Base-by-base conservation (phyloP, 2,113 vertebrate genomes). In the Camelus dromedarius region DNA sequence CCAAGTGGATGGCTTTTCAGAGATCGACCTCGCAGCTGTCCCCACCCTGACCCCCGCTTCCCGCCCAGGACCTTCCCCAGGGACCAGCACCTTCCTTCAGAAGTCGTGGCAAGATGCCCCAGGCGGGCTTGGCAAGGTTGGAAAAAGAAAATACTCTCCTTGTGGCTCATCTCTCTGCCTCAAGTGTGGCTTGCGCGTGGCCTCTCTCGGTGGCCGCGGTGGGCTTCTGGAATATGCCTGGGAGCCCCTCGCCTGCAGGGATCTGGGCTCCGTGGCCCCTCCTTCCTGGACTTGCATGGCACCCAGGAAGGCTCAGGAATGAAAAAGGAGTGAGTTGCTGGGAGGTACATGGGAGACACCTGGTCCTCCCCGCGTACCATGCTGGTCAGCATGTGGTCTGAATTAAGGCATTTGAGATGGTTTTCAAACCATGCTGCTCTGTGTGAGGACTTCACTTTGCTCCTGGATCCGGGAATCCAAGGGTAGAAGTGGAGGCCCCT, bases 141-240 rank as follows among this genome's bases (percentile, higher is more conserved):
- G 94, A 97, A 93, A 95, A 94, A 75, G 96, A 85, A 96, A 92
- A 97, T 86, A 73, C 96, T 97, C 96, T 93, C 70, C 92, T 77
- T 93, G 28, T 96, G 93, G 84, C 69, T 96, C 84, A 69, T 89
- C 64, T 76, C 28, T 91, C 75, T 94, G 38, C 97, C 93, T 96
- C 32, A 24, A 46, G 89, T 83, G 86, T 46, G 93, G 15, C 48
- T 91, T 92, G 52, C 2, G 3, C 3, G 24, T 6, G 0, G 32
- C 48, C 73, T 35, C 48, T 30, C 10, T 0, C 0, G 2, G 58
- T 8, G 24, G 62, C 67, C 10, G 2, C 76, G 16, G 1, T 3
- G 0, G 83, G 76, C 22, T 1, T 10, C 46, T 5, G 52, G 76
- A 48, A 5, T 0, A 5, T 0, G 46, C 32, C 22, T 2, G 38